Conservation (phyloP, 2,113 vertebrate species). For the Salvelinus namaycush region DNA sequence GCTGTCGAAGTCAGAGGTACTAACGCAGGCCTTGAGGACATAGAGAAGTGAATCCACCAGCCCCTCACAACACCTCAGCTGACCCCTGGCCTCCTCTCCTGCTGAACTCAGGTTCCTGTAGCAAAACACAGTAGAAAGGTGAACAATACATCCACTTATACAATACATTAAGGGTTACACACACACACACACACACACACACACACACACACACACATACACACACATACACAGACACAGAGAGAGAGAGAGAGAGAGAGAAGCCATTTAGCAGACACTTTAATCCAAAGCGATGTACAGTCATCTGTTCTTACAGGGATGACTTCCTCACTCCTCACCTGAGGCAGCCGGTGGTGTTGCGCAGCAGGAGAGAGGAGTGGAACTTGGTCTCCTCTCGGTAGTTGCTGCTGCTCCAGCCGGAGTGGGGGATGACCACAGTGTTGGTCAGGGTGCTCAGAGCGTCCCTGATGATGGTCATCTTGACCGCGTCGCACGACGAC, state of each 20-base stretch:
- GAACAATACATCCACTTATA: background rate
- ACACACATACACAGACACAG: too few species aligned
- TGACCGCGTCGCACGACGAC: slow-evolving; percentile 93
- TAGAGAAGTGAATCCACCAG: slow-evolving; percentile 92
- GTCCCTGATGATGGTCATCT: slow-evolving; percentile 97
- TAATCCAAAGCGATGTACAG: too few species aligned
- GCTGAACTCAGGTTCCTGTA: slow-evolving; percentile 94
- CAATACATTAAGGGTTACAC: background rate
- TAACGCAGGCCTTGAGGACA: slow-evolving; percentile 93
- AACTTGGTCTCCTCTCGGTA: slow-evolving; percentile 92
- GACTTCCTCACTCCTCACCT: slow-evolving; percentile 76
- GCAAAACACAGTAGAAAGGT: background rate
- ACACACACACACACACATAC: background rate
- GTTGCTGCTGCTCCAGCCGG: slow-evolving; percentile 91
- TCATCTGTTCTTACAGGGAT: too few species aligned
- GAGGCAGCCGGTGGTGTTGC: slow-evolving; percentile 95
- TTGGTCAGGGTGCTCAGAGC: slow-evolving; percentile 90
- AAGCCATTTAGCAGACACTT: too few species aligned
- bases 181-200: slow-evolving; percentile 27
- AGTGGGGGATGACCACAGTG: slow-evolving; percentile 96
- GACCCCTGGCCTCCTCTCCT: slow-evolving; percentile 92
- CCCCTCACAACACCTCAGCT: slow-evolving; percentile 93
- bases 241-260: too few species aligned
- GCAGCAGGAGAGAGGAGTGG: slow-evolving; percentile 90
- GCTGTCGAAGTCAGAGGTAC: slow-evolving; percentile 95